These are phyloP conservation scores for Ctenoplectra terminalis DNA, from an alignment of 1,140 invertebrate species.

Conservation along the genomic window DNA sequence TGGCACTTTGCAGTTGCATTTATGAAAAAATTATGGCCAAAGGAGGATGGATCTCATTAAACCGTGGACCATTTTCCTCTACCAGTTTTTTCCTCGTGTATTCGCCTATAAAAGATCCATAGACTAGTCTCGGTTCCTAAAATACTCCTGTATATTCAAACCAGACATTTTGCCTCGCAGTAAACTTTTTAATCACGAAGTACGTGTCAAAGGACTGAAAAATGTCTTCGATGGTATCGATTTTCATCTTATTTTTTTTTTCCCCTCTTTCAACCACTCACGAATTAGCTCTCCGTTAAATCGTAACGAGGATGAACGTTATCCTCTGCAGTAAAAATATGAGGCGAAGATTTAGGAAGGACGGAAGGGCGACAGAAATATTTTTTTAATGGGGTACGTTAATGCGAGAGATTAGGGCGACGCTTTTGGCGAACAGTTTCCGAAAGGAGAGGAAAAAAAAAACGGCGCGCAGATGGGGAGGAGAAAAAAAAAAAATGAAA, in stretches of 20 bases:
- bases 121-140: neutral
- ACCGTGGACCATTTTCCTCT: neutral
- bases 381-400: slow-evolving; percentile 27
- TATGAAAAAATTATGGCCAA: neutral
- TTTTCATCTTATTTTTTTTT: neutral
- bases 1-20: neutral
- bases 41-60: neutral
- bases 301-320: neutral
- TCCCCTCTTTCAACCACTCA: no score
- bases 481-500: neutral
- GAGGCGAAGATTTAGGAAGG: neutral
- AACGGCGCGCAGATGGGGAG: neutral
- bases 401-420: slow-evolving; percentile 45
- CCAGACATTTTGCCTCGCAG: neutral
- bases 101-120: neutral
- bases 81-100: no score
- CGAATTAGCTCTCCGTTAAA: neutral
- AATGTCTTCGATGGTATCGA: neutral
- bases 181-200: neutral
- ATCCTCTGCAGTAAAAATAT: neutral
- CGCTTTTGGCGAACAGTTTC: neutral
- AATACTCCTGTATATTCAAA: neutral
- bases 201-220: neutral
- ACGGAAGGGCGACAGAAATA: neutral
- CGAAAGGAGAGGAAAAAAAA: neutral